Evolutionary conservation across 2,888 invertebrate genomes (phyloP).

Genomic region (Liposcelis brunnea): DNA sequence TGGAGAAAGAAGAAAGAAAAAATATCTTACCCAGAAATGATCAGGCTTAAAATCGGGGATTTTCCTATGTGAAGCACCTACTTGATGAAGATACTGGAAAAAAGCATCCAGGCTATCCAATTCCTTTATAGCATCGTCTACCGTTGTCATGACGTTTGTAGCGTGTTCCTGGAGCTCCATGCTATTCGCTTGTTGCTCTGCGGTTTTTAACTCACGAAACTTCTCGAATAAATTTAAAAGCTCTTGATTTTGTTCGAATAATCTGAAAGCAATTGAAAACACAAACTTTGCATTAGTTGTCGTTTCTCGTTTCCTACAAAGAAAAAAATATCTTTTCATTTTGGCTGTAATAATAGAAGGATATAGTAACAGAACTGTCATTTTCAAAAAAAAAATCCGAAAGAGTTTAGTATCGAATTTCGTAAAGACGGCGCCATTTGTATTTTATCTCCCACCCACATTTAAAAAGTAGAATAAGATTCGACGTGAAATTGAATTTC

Average conservation of each 20-base stretch:
- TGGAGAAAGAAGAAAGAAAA: too few relatives aligned
- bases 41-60: slow-evolving; percentile 74
- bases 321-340: too few relatives aligned
- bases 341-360: too few relatives aligned
- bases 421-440: too few relatives aligned
- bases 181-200: slow-evolving; percentile 62
- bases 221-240: slow-evolving; percentile 62
- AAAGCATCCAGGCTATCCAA: slow-evolving; percentile 73
- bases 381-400: too few relatives aligned
- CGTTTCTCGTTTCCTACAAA: too few relatives aligned
- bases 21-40: slow-evolving; percentile 81
- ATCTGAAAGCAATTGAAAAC: slow-evolving; percentile 36
- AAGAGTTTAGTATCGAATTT: too few relatives aligned
- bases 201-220: slow-evolving; percentile 59
- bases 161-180: slow-evolving; percentile 76
- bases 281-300: neutral
- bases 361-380: too few relatives aligned
- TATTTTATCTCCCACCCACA: too few relatives aligned
- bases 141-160: slow-evolving; percentile 71
- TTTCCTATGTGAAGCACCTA: slow-evolving; percentile 65
- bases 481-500: too few relatives aligned
- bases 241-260: slow-evolving; percentile 73
- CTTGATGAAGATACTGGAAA: slow-evolving; percentile 62
- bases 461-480: too few relatives aligned
- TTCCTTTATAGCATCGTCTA: slow-evolving; percentile 76